These are phyloP conservation scores for Salmo trutta DNA, from an alignment of 2,797 vertebrate species.

Conservation along the genomic window DNA sequence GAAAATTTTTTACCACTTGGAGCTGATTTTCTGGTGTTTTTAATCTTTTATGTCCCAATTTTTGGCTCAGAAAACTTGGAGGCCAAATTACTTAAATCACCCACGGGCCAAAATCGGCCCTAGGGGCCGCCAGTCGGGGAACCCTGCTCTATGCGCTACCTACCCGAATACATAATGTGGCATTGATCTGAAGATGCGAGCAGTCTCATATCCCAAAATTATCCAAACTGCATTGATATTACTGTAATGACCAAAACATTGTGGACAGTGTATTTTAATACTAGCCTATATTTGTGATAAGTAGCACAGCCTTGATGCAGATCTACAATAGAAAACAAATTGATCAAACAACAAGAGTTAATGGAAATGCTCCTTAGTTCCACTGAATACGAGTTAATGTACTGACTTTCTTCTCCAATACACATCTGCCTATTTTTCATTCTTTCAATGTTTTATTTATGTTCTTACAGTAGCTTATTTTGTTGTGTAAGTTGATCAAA, in stretches of 20 bases:
- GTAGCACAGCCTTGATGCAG: not conserved
- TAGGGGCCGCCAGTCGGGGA: no score
- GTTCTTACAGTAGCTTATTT: not conserved
- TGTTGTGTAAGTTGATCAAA: not conserved
- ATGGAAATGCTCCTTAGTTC: not conserved
- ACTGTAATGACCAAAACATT: not conserved
- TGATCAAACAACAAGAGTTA: not conserved
- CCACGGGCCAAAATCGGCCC: no score
- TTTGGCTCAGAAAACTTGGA: no score
- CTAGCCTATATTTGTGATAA: not conserved
- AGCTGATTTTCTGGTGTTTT: no score
- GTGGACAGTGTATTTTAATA: not conserved
- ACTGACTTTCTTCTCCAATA: not conserved
- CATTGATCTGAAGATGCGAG: no score
- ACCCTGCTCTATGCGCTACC: no score
- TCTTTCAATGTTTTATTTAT: not conserved
- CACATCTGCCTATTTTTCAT: not conserved
- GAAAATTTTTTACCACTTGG: no score
- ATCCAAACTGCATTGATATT: no score
- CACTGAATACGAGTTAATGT: not conserved
- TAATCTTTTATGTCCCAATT: no score
- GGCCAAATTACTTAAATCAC: no score
- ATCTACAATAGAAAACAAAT: not conserved
- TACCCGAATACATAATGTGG: no score
- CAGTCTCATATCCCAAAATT: no score